Conservation (phyloP, 92 coral and sea anemone species). For the Bergia sp. region DNA sequence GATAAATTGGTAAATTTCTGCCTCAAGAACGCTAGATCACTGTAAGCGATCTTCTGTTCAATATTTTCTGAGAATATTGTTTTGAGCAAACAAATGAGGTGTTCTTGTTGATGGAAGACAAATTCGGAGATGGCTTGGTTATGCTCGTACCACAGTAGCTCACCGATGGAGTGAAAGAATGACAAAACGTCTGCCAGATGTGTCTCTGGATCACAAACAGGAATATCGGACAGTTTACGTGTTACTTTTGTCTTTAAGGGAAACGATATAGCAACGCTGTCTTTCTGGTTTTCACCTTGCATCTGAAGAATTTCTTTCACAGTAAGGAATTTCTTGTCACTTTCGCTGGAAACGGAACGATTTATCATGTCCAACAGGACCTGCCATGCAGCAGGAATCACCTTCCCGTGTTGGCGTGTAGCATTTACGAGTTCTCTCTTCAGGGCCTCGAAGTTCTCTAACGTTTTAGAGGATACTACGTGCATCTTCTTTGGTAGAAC, state of each 20-base stretch:
- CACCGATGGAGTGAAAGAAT: constrained; percentile 71
- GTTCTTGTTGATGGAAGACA: constrained; percentile 70
- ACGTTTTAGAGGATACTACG: constrained; percentile 66
- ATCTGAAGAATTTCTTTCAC: constrained; percentile 47
- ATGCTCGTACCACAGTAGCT: constrained; percentile 67
- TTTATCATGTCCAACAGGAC: constrained; percentile 49
- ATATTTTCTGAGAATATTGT: constrained; percentile 57
- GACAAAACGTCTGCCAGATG: constrained; percentile 53
- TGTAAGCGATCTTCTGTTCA: constrained; percentile 1
- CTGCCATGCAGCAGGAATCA: constrained; percentile 63
- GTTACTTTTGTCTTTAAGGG: background rate
- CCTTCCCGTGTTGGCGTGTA: constrained; percentile 58
- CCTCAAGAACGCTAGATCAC: constrained; percentile 5
- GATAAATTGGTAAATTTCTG: constrained; percentile 20
- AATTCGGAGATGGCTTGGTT: constrained; percentile 53
- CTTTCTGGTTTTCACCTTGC: background rate
- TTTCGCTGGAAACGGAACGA: constrained; percentile 33
- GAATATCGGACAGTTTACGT: constrained; percentile 21
- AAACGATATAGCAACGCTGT: background rate
- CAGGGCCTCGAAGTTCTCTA: constrained; percentile 46
- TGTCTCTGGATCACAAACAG: constrained; percentile 11
- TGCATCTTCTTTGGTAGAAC: constrained; percentile 51
- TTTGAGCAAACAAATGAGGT: constrained; percentile 61
- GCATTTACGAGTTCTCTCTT: constrained; percentile 37
- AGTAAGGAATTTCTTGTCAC: constrained; percentile 51